Evolutionary conservation across 2,888 invertebrate genomes (phyloP).

Genomic region (Tetragonisca angustula): DNA sequence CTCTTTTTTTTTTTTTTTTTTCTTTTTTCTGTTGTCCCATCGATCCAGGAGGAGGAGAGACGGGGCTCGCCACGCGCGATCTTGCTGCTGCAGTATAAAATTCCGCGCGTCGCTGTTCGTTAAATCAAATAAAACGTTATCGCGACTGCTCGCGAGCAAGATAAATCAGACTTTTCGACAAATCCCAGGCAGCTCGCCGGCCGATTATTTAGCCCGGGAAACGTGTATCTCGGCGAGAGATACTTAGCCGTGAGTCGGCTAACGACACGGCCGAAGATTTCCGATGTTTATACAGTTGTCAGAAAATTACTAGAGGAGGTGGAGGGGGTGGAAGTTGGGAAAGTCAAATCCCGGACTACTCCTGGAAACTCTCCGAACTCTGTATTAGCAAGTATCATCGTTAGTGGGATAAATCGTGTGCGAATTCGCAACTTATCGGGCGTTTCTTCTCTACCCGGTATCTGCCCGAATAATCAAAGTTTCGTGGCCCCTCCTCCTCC

Average conservation of each 20-base stretch:
- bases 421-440: conserved; percentile 38
- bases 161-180: neutral
- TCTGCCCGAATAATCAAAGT: conserved; percentile 31
- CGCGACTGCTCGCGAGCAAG: neutral
- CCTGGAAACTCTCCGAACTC: conserved; percentile 4
- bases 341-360: neutral
- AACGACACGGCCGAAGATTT: neutral
- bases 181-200: neutral
- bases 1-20: no score
- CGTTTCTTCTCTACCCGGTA: neutral
- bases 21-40: no score
- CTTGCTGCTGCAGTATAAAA: neutral
- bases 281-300: conserved; percentile 17
- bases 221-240: neutral
- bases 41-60: no score
- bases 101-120: neutral
- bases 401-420: conserved; percentile 43
- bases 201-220: conserved; percentile 3
- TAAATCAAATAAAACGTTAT: neutral
- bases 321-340: neutral
- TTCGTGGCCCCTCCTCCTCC: conserved; percentile 13
- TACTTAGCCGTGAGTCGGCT: neutral
- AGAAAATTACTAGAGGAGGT: conserved; percentile 2
- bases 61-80: neutral
- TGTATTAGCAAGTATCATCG: conserved; percentile 46